Base-by-base conservation (phyloP, 2,113 vertebrate genomes). In the Catharus fuscescens region DNA sequence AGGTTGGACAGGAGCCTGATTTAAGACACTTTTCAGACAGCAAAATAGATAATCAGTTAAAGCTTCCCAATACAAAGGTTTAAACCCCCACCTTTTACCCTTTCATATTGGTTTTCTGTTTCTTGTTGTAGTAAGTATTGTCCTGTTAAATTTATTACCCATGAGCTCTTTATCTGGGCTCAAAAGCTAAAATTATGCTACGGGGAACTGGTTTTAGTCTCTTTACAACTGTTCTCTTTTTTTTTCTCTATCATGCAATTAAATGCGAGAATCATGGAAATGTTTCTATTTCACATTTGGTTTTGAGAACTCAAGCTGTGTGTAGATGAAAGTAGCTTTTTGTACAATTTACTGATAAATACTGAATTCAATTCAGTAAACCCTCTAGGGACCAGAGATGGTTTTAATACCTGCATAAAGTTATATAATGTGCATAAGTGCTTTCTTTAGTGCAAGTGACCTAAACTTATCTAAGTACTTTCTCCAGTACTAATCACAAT, bases 381-480 rank as follows among this genome's bases (percentile, higher is more conserved):
- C 61, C 23, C 69, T 92, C 76, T 62, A 67, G 83, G 80, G 65
- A 79, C 23, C 10, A 1, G 18, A 78, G 26, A 74, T 56, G 12
- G 26, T 90, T 93, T 93, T 86, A 93, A 73, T 60, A 86, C 44
- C 71, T 78, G 65, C n/a, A 71, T 73, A 57, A 86, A 83, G 57
- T 92, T 76, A 50, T 38, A 70, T 36, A 24, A 48, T 34, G 36
- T 54, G 20, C 36, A 18, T 53, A 88, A 88, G 45, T 76, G 56
- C 48, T 88, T 94, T 86, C 60, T 74, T 74, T 87, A 80, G 48
- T 74, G 69, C 52, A 90, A 92, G 57, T 71, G 44, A 86, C 69
- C 40, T 78, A 8, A 89, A 96, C 74, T 77, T 95, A 69, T 60
- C 76, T 42, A 90, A 92, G 40, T 74, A 36, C 48, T 78, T 96